Evolutionary conservation across 2,888 invertebrate species (phyloP), one percentile per base, ranked within the genome.

Genomic region (Lepeophtheirus nordmannii): DNA sequence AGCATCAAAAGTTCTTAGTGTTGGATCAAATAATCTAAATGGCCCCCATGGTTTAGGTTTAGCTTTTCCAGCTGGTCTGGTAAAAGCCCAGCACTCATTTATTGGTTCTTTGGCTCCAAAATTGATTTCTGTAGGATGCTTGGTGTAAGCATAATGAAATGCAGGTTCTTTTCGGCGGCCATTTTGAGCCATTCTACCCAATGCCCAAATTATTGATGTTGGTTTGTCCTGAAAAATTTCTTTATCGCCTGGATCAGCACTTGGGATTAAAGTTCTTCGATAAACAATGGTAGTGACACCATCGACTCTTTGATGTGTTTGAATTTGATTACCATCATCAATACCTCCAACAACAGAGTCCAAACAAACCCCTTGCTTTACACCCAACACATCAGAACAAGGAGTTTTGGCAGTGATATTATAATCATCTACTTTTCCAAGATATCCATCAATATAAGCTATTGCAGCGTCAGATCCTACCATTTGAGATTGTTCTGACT

Each of bases 341-440:
- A 87, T 89, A 38, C 89, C 90, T n/a, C 53, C 20, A 1, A 89
- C 81, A n/a, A 82, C 76, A 68, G 83, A 83, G 75, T 92, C 92
- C 69, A 82, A 83, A 71, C 92, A 92, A 46, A 90, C 90, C 53
- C 91, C 92, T 74, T 82, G 85, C 75, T 87, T 86, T 71, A 83
- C 85, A 1, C 89, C 91, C 71, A 90, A 78, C 68, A 90, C 88
- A 76, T 86, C 87, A 58, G 86, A 85, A 73, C 90, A 90, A 84
- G 87, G 74, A 70, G 76, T 85, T 71, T 82, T 76, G 0, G 86
- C 89, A 9, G 89, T 86, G 68, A 92, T 82, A 74, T 89, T 89
- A 75, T 90, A 91, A 78, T 92, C 92, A 1, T 80, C 77, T 11
- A 86, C 85, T 71, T 82, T 82, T 1, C 87, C 89, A 69, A 86